Percentiles rank a stretch among this genome's conserved stretches.
Evolutionary conservation across 1,140 invertebrate genomes (phyloP).

Genomic region (Saccostrea echinata): DNA sequence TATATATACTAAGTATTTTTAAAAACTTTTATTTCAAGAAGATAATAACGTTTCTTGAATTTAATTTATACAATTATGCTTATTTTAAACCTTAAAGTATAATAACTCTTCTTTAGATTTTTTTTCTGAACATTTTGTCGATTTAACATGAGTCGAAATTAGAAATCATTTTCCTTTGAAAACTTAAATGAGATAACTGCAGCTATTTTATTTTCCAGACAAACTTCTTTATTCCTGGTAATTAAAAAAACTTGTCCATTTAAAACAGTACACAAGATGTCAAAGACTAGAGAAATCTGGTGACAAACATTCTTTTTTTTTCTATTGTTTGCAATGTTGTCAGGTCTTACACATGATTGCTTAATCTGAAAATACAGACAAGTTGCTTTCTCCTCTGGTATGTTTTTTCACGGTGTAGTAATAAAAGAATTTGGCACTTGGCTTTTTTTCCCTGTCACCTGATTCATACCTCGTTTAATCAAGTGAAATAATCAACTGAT

Average conservation of each 20-base stretch:
- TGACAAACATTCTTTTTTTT: background rate
- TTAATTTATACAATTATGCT: too few relatives aligned
- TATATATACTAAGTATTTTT: too few relatives aligned
- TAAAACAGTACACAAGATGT: background rate
- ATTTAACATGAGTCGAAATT: too few relatives aligned
- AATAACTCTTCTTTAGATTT: too few relatives aligned
- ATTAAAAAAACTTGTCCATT: background rate
- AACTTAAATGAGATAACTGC: too few relatives aligned
- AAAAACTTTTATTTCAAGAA: too few relatives aligned
- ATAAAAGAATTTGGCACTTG: background rate
- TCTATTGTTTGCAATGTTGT: background rate
- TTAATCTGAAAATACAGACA: conserved; percentile 2
- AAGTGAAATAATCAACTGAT: conserved; percentile 3
- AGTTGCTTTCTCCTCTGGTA: background rate
- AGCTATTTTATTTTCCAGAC: too few relatives aligned
- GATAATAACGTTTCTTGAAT: too few relatives aligned
- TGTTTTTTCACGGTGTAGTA: background rate
- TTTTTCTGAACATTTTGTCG: too few relatives aligned
- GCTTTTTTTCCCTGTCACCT: background rate
- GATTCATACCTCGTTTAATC: background rate
- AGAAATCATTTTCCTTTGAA: too few relatives aligned
- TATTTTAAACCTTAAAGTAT: too few relatives aligned
- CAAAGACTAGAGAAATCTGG: background rate
- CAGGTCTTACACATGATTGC: background rate
- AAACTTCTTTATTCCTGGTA: too few relatives aligned